Percentiles rank a stretch among this genome's conserved stretches.
These are phyloP conservation scores for Hanleya hanleyi DNA, from an alignment of 2,888 invertebrate genomes.

Conservation along the genomic window DNA sequence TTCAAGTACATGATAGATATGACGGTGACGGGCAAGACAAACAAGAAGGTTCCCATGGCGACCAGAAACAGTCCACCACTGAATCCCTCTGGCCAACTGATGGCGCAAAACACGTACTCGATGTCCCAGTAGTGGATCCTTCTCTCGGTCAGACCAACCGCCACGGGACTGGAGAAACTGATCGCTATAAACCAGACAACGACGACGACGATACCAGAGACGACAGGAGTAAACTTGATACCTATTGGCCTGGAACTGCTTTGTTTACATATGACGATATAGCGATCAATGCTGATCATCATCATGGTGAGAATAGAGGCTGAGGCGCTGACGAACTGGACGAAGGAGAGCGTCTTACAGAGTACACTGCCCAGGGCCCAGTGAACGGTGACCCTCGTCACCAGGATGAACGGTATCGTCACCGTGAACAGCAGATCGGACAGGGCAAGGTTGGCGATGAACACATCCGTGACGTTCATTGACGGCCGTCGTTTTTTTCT, in stretches of 20 bases:
- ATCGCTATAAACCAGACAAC: constrained; percentile 41
- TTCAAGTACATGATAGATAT: constrained; percentile 38
- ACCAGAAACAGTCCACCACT: constrained; percentile 38
- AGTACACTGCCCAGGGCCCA: constrained; percentile 44
- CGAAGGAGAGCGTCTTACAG: constrained; percentile 46
- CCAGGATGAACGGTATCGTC: constrained; percentile 44
- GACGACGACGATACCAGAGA: constrained; percentile 25
- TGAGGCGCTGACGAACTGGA: constrained; percentile 45
- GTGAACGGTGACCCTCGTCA: constrained; percentile 38
- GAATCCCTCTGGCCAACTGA: constrained; percentile 42
- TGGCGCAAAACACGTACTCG: constrained; percentile 39
- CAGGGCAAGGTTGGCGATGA: constrained; percentile 45
- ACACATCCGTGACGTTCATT: constrained; percentile 37
- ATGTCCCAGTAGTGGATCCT: constrained; percentile 13
- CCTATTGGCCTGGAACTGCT: constrained; percentile 21
- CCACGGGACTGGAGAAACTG: constrained; percentile 44
- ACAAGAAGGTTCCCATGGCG: constrained; percentile 43
- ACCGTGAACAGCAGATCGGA: constrained; percentile 42
- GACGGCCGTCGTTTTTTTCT: constrained; percentile 36
- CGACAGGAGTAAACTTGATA: constrained; percentile 29
- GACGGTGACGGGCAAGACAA: constrained; percentile 41
- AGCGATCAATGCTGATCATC: constrained; percentile 47
- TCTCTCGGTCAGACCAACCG: constrained; percentile 38
- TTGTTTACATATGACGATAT: constrained; percentile 36
- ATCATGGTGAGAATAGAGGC: constrained; percentile 49